These are phyloP conservation scores for Heliopora coerulea DNA, from an alignment of 92 coral and sea anemone species.

Conservation along the genomic window DNA sequence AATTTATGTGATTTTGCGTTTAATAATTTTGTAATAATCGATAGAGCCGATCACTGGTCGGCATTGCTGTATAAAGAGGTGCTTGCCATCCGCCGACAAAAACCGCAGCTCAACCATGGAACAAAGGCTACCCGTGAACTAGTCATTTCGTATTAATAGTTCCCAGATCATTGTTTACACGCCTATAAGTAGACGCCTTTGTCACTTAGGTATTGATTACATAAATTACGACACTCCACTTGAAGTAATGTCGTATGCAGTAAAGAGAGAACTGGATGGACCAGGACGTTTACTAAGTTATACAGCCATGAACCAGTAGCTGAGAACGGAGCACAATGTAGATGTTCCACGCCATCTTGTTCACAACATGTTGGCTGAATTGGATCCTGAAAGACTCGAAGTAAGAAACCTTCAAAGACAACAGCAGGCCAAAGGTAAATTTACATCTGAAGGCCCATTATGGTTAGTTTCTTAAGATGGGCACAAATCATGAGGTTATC, in stretches of 20 bases:
- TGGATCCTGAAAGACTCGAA: conserved; percentile 42
- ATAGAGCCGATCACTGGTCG: too few relatives aligned
- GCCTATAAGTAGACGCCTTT: conserved; percentile 47
- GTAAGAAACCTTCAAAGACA: too few relatives aligned
- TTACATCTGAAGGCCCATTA: not conserved
- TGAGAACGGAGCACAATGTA: conserved; percentile 49
- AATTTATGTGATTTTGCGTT: too few relatives aligned
- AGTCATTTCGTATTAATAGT: too few relatives aligned
- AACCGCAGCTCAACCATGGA: too few relatives aligned
- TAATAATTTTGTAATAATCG: too few relatives aligned
- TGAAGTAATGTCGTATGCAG: conserved; percentile 33
- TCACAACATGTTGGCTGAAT: conserved; percentile 38
- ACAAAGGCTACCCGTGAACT: too few relatives aligned
- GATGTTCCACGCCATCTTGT: conserved; percentile 54
- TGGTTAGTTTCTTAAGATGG: conserved; percentile 2
- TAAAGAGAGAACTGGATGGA: conserved; percentile 47
- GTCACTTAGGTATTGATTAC: conserved; percentile 42
- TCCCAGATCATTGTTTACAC: too few relatives aligned
- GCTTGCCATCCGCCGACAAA: too few relatives aligned
- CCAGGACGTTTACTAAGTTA: conserved; percentile 47
- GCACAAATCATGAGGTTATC: conserved; percentile 1
- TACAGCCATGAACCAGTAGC: conserved; percentile 50
- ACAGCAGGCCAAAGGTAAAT: not conserved
- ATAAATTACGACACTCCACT: conserved; percentile 42
- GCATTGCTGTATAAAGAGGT: too few relatives aligned